Evolutionary conservation across 2,113 vertebrate species (phyloP).

Genomic region (Ursus arctos): DNA sequence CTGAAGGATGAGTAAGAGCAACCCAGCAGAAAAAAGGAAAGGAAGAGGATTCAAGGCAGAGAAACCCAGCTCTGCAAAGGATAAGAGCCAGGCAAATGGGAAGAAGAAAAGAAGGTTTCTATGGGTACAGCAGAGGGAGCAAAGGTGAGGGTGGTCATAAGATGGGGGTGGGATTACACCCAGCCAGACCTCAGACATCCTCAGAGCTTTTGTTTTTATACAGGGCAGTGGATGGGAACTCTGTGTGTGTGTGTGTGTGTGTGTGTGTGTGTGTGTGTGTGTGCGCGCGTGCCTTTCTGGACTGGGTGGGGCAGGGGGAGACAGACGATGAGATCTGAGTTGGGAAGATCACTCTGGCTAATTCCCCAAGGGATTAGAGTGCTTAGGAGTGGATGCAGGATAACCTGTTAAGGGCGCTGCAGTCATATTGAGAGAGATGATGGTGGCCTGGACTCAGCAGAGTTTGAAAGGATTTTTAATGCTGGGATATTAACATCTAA

Average conservation of each 20-base stretch:
- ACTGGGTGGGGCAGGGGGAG: too few species aligned
- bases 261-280: neutral
- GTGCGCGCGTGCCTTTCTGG: neutral
- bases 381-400: neutral
- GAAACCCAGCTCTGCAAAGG: neutral
- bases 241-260: neutral
- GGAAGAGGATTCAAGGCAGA: neutral
- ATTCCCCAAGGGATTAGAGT: rapidly evolving
- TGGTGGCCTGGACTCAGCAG: neutral
- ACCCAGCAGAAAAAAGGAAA: neutral
- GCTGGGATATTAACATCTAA: neutral
- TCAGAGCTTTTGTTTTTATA: neutral
- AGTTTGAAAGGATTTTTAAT: neutral
- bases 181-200: neutral
- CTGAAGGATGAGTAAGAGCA: neutral
- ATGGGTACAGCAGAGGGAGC: neutral
- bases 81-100: neutral
- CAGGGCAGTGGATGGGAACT: neutral
- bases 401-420: neutral
- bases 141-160: rapidly evolving
- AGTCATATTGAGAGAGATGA: neutral
- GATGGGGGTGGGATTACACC: too few species aligned
- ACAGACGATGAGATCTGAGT: neutral
- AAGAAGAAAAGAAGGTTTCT: neutral
- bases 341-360: neutral